Base-by-base conservation (phyloP, 2,797 vertebrate genomes). In the Uromys caudimaculatus region DNA sequence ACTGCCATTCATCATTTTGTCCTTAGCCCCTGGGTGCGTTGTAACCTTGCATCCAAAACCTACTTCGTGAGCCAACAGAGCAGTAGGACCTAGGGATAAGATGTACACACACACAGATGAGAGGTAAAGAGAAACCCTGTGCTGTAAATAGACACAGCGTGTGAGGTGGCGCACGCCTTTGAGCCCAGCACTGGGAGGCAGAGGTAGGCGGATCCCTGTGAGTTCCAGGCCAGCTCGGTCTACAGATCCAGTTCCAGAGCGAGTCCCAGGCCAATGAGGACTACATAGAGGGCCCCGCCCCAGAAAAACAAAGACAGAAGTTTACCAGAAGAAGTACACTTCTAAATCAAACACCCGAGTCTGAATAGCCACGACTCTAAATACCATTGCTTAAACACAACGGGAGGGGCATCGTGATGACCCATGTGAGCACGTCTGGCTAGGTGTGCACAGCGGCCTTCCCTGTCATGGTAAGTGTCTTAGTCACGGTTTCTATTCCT, bases 1-100 rank as follows among this genome's bases (percentile, higher is more conserved):
- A 99, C 99, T 99, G 98, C 99, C 99, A 91, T 98, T 98, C 99
- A 99, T 99, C 99, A 99, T 99, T 98, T 99, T 99, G 96, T 99
- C 99, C 97, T 99, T 99, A 97, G 99, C 99, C 95, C 98, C 98
- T 8, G 99, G 99, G 97, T 99, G 99, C 1, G 99, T 99, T 4
- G 99, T 99, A 76, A 99, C 99, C 94, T 99, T 99, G 98, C 99
- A 99, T 97, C 99, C 99, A 69, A 99, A 99, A 3, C 99, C 99
- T 19, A 99, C 99, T 62, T 99, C 99, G 87, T 99, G 99, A 44
- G 99, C 99, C 98, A 99, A 97, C 56, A 99, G 99, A 47, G 99
- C 99, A 0, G 99, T 99, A n/a, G 99, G 99, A 97, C 99, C 99
- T 99, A 97, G 97, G 97, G 95, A 83, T 76, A 96, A 81, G 14